Conservation (phyloP, 2,888 invertebrate species). For the Gymnosoma rotundatum region DNA sequence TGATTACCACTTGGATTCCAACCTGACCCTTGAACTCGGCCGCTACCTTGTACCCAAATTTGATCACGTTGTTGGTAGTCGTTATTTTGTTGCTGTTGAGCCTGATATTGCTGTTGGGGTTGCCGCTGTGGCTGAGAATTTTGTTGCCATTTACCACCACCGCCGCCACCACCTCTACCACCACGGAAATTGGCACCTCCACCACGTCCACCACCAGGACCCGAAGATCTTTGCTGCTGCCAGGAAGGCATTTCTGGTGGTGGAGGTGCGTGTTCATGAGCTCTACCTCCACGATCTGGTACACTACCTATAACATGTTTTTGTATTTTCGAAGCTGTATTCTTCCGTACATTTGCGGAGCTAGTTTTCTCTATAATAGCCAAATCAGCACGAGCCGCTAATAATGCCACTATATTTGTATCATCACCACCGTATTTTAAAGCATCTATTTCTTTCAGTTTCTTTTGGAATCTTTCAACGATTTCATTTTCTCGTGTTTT, state of each 20-base stretch:
- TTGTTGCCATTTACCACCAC: conserved; percentile 74
- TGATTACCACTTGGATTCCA: conserved; percentile 76
- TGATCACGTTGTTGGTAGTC: conserved; percentile 69
- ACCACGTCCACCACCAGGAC: conserved; percentile 82
- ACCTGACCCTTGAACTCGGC: conserved; percentile 81
- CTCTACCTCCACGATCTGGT: conserved; percentile 96
- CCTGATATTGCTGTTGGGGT: conserved; percentile 72
- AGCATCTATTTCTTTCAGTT: conserved; percentile 78
- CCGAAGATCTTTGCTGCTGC: conserved; percentile 87
- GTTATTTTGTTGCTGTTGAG: conserved; percentile 65
- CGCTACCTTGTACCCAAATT: conserved; percentile 78
- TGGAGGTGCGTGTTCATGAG: conserved; percentile 94
- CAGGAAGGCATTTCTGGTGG: conserved; percentile 99
- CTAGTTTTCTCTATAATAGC: conserved; percentile 96
- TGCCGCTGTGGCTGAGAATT: conserved; percentile 68
- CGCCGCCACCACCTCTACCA: conserved; percentile 77
- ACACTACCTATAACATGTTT: conserved; percentile 95
- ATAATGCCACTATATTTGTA: conserved; percentile 88
- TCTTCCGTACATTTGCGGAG: conserved; percentile 91
- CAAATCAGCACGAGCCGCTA: conserved; percentile 92
- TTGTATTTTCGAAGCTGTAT: conserved; percentile 92
- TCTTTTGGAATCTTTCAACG: conserved; percentile 84
- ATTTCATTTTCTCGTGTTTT: conserved; percentile 89
- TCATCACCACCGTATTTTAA: conserved; percentile 81
- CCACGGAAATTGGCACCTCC: conserved; percentile 77